A percentile compares a stretch with the other conserved stretches of the same genome.
phyloP scores from a whole-genome alignment of 2,797 vertebrate species.

The Threskiornis aethiopicus region DNA sequence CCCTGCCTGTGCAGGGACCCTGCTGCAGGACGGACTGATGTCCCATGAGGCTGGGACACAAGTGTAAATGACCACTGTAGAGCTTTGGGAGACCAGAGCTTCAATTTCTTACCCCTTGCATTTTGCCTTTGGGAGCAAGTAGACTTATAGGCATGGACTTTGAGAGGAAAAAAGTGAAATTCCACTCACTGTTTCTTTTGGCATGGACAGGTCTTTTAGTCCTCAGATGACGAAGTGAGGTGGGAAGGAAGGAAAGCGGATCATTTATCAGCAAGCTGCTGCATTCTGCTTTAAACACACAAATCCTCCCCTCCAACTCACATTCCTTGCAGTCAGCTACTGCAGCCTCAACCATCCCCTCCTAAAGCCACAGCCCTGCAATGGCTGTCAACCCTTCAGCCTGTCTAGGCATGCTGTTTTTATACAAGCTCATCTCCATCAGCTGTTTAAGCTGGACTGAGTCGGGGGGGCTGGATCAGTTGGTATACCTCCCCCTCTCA shows the following conservation, averaged over 20 bases:
- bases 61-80: not conserved
- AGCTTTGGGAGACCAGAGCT: not conserved
- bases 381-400: too few species aligned
- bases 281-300: not conserved
- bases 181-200: not conserved
- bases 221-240: not conserved
- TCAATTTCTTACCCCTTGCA: not conserved
- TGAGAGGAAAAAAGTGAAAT: not conserved
- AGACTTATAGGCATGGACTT: not conserved
- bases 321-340: not conserved
- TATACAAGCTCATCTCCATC: not conserved
- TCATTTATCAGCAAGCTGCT: not conserved
- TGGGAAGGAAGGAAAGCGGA: not conserved
- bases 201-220: not conserved
- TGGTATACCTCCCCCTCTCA: too few species aligned
- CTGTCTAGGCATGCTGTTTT: not conserved
- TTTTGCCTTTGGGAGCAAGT: not conserved
- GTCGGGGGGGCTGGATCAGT: too few species aligned
- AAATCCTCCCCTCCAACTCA: not conserved
- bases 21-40: not conserved
- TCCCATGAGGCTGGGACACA: not conserved
- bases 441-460: not conserved
- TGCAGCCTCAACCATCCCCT: not conserved
- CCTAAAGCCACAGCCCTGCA: not conserved
- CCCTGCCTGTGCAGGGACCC: not conserved